Evolutionary conservation across 1,140 invertebrate genomes (phyloP).

Genomic region (Solenopsis invicta): DNA sequence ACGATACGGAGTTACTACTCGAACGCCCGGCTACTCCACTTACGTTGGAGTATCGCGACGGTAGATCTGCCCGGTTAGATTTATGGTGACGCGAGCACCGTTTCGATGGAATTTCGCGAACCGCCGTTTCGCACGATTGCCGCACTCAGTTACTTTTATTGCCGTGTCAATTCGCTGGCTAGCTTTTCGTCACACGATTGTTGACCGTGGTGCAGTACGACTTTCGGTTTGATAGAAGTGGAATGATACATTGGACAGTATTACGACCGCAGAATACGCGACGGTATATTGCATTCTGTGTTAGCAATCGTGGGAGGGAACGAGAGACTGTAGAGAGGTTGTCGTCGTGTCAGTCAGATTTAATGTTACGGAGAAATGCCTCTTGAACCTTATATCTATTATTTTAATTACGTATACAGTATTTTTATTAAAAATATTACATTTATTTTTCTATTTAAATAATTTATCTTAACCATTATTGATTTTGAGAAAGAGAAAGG

Average conservation of each 20-base stretch:
- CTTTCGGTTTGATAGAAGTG: conserved; percentile 36
- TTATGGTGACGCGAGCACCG: conserved; percentile 47
- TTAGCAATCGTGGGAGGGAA: conserved; percentile 17
- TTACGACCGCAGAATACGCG: conserved; percentile 34
- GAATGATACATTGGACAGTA: conserved; percentile 30
- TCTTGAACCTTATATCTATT: background rate
- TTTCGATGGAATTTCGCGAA: conserved; percentile 53
- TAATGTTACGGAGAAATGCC: conserved; percentile 2
- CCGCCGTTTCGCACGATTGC: conserved; percentile 47
- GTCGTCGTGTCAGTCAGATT: background rate
- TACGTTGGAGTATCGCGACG: conserved; percentile 54
- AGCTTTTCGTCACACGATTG: conserved; percentile 54
- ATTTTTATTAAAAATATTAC: background rate
- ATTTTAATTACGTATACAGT: background rate
- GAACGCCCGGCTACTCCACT: conserved; percentile 44
- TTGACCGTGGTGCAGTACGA: background rate
- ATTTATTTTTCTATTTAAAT: background rate
- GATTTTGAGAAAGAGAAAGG: background rate
- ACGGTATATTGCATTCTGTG: conserved; percentile 36
- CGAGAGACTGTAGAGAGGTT: background rate
- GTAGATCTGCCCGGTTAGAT: conserved; percentile 54
- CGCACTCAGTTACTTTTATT: conserved; percentile 62
- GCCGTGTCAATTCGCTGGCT: conserved; percentile 50
- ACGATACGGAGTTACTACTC: conserved; percentile 44
- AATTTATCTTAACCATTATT: background rate